Base-by-base conservation (phyloP, 2,113 vertebrate genomes). In the Vanacampus margaritifer region DNA sequence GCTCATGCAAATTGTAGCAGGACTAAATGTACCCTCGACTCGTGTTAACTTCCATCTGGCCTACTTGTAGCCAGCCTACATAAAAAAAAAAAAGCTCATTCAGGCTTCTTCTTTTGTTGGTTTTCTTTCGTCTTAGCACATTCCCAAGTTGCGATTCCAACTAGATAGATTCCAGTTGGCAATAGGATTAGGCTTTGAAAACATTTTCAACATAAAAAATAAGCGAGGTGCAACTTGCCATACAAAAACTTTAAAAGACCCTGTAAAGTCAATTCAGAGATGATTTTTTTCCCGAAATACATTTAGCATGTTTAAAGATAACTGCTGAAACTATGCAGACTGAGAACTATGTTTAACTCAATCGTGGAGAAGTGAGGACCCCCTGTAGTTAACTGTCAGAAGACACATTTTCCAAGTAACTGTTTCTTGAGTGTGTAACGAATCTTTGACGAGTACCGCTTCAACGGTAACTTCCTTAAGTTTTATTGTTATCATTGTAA, bases 1-100 rank as follows among this genome's bases (percentile, higher is more conserved):
- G 74, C 68, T 54, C 78, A 62, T 82, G 75, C 73, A 80, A 76
- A 85, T 78, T 83, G 74, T 64, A 50, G 57, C 65, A 51, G 62
- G 71, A 65, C 65, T 41, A 75, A 65, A 79, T 69, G 37, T 36
- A 72, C 45, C 73, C 69, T 32, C 69, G 64, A 82, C 73, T 54
- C 65, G 76, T 78, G 62, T 83, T 82, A 82, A 75, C 23, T 45
- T 60, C 72, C 78, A 86, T 85, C 80, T 85, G 79, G 73, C 59
- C 68, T 53, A 12, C 69, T 65, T 68, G 80, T 24, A 62, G 59
- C 35, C 58, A 23, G 37, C 54, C 26, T 57, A 32, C 14, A 32
- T 16, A 8, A 6, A 7, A 2, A n/a, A 19, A 43, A 45, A 46
- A 54, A 54, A 54, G 7, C 26, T 57, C 26, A 32, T 32, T 32